phyloP scores from a whole-genome alignment of 2,797 vertebrate genomes.

The Liparis tanakae region DNA sequence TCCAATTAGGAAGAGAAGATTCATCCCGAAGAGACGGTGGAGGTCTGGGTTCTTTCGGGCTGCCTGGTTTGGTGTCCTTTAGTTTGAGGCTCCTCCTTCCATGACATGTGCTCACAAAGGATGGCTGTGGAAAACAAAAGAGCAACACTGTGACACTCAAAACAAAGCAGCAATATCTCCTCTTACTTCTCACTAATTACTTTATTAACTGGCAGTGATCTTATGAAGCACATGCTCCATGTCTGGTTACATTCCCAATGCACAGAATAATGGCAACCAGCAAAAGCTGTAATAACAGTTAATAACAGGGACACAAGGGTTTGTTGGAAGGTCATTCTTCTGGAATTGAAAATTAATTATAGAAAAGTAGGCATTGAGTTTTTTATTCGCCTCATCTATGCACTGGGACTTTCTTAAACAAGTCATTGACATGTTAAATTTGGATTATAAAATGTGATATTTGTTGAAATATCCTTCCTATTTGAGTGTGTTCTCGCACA shows the following conservation, averaged over 20 bases:
- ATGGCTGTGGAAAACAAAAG: slow-evolving; percentile 45
- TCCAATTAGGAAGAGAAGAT: slow-evolving; percentile 45
- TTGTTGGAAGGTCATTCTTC: not conserved
- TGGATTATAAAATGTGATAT: not conserved
- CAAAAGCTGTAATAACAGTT: not conserved
- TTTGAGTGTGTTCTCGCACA: not conserved
- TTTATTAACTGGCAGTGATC: not conserved
- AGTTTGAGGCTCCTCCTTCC: slow-evolving; percentile 42
- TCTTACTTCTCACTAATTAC: not conserved
- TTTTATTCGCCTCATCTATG: not conserved
- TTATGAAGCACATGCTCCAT: not conserved
- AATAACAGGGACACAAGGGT: not conserved
- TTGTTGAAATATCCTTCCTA: not conserved
- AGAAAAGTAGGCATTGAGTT: not conserved
- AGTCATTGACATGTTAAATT: not conserved
- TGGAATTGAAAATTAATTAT: not conserved
- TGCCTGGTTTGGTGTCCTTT: slow-evolving; percentile 26
- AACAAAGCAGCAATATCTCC: slow-evolving; percentile 8
- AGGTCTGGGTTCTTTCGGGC: slow-evolving; percentile 10
- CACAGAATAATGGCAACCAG: not conserved
- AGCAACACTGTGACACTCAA: slow-evolving; percentile 33
- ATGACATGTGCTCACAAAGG: slow-evolving; percentile 27
- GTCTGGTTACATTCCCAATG: not conserved
- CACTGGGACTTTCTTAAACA: too few species aligned
- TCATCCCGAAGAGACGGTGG: slow-evolving; percentile 29